Evolutionary conservation across 2,797 vertebrate genomes (phyloP).

Genomic region (Pristis pectinata): DNA sequence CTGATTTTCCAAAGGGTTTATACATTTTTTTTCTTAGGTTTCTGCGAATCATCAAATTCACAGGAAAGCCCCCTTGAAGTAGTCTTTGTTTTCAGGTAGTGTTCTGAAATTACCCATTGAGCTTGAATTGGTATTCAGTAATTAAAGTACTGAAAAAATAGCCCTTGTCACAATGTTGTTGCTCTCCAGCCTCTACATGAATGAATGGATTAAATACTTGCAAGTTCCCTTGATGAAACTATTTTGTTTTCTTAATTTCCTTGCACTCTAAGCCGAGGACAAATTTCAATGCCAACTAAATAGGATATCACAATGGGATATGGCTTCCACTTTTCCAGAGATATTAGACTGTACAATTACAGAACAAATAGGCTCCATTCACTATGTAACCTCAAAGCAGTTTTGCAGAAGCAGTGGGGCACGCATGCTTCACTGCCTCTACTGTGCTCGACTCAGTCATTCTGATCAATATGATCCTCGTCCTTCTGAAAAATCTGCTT

Average conservation of each 20-base stretch:
- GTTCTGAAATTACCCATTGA: background rate
- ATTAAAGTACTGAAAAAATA: background rate
- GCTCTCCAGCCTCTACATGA: background rate
- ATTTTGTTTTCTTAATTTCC: background rate
- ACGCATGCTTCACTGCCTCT: background rate
- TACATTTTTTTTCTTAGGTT: background rate
- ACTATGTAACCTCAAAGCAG: background rate
- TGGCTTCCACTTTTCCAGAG: background rate
- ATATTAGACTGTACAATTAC: background rate
- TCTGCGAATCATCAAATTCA: background rate
- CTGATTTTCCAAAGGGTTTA: too few species aligned
- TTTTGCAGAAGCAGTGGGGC: background rate
- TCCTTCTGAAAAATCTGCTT: background rate
- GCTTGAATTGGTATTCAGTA: background rate
- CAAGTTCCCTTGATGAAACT: background rate
- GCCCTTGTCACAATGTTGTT: background rate
- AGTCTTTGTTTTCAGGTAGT: background rate
- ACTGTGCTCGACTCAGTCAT: background rate
- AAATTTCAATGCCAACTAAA: constrained; percentile 17
- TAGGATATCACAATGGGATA: background rate
- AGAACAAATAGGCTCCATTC: background rate
- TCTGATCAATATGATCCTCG: background rate
- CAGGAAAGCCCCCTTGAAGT: background rate
- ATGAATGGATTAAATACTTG: background rate
- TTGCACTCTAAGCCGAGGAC: background rate